phyloP scores from a whole-genome alignment of 2,797 vertebrate species.

The Esox masquinongy region DNA sequence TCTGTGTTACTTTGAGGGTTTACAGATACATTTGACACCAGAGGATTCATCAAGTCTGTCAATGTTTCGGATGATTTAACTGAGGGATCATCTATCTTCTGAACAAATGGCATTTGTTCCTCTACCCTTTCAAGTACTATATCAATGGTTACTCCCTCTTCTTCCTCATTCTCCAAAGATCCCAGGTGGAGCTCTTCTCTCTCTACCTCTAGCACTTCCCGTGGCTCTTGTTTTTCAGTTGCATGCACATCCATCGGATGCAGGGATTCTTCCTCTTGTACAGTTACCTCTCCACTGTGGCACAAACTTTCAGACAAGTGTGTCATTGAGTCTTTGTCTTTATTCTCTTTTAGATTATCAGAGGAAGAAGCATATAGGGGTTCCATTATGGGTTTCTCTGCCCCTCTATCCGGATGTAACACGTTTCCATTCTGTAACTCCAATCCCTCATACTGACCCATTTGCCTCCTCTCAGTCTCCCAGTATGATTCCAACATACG shows the following conservation, averaged over 20 bases:
- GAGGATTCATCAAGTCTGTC: conserved; percentile 39
- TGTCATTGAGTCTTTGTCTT: conserved; percentile 35
- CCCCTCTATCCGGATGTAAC: conserved; percentile 34
- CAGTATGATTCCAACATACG: conserved; percentile 85
- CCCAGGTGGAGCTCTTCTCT: conserved; percentile 10
- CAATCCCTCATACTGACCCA: conserved; percentile 23
- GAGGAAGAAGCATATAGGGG: conserved; percentile 17
- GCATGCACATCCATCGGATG: conserved; percentile 21
- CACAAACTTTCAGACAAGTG: conserved; percentile 6
- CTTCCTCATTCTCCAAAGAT: conserved; percentile 34
- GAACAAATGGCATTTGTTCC: conserved; percentile 36
- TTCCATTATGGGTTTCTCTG: conserved; percentile 29
- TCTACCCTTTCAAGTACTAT: conserved; percentile 21
- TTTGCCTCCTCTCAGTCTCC: conserved; percentile 69
- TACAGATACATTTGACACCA: conserved; percentile 35
- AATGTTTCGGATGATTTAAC: conserved; percentile 39
- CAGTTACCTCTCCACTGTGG: conserved; percentile 27
- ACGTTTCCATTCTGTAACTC: conserved; percentile 33
- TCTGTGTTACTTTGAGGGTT: conserved; percentile 47
- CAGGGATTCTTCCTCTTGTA: conserved; percentile 36
- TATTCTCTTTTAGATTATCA: conserved; percentile 22
- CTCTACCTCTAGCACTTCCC: conserved; percentile 25
- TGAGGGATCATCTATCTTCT: conserved; percentile 36
- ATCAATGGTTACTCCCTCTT: conserved; percentile 48
- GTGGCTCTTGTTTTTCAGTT: conserved; percentile 26